Conservation (phyloP, 2,797 vertebrate genomes). For the Huso huso region DNA sequence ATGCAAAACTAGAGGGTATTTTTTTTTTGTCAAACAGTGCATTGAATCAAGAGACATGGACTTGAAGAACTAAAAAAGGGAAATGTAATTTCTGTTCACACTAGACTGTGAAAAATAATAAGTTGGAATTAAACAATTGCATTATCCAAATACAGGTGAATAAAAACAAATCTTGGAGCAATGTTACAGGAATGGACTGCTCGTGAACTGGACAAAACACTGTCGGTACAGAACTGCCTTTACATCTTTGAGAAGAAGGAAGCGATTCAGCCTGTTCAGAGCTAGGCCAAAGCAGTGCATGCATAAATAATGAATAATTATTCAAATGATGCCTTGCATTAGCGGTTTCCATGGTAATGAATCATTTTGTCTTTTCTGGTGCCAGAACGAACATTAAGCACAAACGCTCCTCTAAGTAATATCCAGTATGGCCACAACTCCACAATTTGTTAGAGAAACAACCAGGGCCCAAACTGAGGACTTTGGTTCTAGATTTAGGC, state of each 20-base stretch:
- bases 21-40: too few species aligned
- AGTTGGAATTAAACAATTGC: too few species aligned
- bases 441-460: constrained; percentile 7
- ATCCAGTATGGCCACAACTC: background rate
- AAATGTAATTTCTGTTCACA: too few species aligned
- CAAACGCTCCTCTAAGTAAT: background rate
- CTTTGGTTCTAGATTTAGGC: background rate
- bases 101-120: too few species aligned
- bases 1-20: too few species aligned
- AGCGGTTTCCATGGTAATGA: constrained; percentile 47
- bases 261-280: constrained; percentile 43
- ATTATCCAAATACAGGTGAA: too few species aligned
- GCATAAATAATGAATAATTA: constrained; percentile 54
- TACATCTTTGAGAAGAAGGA: constrained; percentile 14
- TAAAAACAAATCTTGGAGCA: too few species aligned
- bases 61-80: too few species aligned
- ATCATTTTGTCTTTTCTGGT: constrained; percentile 39
- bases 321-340: constrained; percentile 57
- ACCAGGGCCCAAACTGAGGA: background rate
- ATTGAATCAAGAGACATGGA: too few species aligned
- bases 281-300: constrained; percentile 42
- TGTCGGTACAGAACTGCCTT: too few species aligned
- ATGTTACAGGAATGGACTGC: too few species aligned
- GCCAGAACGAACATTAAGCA: constrained; percentile 33
- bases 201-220: too few species aligned